Evolutionary conservation across 2,113 vertebrate species (phyloP), one percentile per base, ranked within the genome.

Genomic region (Gavia stellata): DNA sequence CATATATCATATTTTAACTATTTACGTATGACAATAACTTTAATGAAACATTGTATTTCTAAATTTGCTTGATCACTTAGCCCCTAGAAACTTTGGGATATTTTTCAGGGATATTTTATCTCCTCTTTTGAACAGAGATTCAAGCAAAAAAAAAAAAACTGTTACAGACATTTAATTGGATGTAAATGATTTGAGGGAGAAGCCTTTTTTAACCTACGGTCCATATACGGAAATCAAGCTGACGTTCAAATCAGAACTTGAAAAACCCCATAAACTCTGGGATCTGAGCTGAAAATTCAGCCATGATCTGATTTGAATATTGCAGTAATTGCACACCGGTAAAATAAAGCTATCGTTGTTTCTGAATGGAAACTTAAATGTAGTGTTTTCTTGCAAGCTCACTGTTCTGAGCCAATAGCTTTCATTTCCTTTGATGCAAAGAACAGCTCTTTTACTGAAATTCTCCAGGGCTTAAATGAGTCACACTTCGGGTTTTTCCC

Each of bases 401-500:
- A 5, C 83, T 31, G 10, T 7, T 84, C 68, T 12, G 33, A 61
- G 66, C 50, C 40, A 42, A 36, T 6, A 26, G 44, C 50, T 86
- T 82, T 82, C 50, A 50, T 33, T 88, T 93, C 38, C 84, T 86
- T 86, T 89, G 91, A 52, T 59, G 42, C n/a, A 38, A 25, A 55
- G 55, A 56, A 45, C 31, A n/a, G 45, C 26, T 65, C 75, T 59
- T 61, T n/a, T 5, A n/a, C 59, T 33, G 77, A 86, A 71, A 80
- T 53, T 50, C 81, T 89, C 81, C 91, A 19, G 21, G 62, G 40
- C 40, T 75, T 25, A 49, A 79, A 66, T 94, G 90, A 94, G 68
- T 88, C 90, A 96, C 74, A 17, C 38, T 20, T 36, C 2, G 88
- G 91, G 91, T 42, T 86, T 96, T 94, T 88, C 84, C 87, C 87